Evolutionary conservation across 2,797 vertebrate genomes (phyloP).

Genomic region (Microcaecilia unicolor): DNA sequence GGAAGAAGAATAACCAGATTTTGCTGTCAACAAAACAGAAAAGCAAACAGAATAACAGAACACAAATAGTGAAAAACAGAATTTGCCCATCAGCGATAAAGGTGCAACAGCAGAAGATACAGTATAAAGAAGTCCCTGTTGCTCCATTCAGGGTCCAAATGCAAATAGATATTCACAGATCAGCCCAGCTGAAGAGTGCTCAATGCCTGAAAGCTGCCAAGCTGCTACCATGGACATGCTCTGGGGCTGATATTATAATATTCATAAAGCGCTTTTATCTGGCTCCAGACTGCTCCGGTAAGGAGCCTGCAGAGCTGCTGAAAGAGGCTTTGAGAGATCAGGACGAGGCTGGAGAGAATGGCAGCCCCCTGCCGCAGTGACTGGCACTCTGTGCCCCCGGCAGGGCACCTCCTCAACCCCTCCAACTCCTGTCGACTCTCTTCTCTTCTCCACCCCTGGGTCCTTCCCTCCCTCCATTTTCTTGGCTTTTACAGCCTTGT

Average conservation of each 20-base stretch:
- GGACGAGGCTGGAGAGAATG: slow-evolving; percentile 37
- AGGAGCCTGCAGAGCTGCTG: slow-evolving; percentile 59
- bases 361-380: slow-evolving; percentile 53
- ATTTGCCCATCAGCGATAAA: slow-evolving; percentile 18
- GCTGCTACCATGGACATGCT: slow-evolving; percentile 55
- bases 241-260: slow-evolving; percentile 64
- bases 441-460: too few relatives aligned
- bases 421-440: too few relatives aligned
- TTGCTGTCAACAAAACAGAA: not conserved
- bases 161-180: slow-evolving; percentile 57
- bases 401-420: slow-evolving; percentile 12
- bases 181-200: slow-evolving; percentile 54
- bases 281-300: slow-evolving; percentile 56
- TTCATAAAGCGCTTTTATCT: slow-evolving; percentile 69
- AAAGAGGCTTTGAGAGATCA: slow-evolving; percentile 57
- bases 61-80: slow-evolving; percentile 13
- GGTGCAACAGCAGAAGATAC: slow-evolving; percentile 39
- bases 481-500: too few relatives aligned
- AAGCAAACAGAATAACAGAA: not conserved
- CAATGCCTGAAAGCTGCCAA: slow-evolving; percentile 59
- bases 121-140: slow-evolving; percentile 58
- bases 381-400: slow-evolving; percentile 52
- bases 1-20: too few relatives aligned
- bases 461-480: too few relatives aligned
- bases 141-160: slow-evolving; percentile 49